Base-by-base conservation (phyloP, 1,140 invertebrate genomes). In the Microvelia longipes region DNA sequence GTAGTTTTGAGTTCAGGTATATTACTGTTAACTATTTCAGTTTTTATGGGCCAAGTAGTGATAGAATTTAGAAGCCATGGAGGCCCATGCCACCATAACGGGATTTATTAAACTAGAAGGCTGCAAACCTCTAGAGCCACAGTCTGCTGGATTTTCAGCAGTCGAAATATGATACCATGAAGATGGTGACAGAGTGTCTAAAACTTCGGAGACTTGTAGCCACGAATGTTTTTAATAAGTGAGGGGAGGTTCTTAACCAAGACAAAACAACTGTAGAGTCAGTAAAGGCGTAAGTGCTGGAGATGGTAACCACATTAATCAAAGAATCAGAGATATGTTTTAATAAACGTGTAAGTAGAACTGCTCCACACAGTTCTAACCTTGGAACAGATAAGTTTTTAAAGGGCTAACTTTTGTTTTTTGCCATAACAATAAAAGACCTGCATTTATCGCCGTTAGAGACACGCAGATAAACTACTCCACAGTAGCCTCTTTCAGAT, bases 291-390 rank as follows among this genome's bases (percentile, higher is more conserved):
- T 50, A 50, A 5, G 19, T 19, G n/a, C 19, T 50, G 35, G 5
- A 11, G 5, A 50, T 11, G 5, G 19, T 5, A 50, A 11, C 5
- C 5, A 50, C 1, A 66, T 29, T 1, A 35, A 61, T 14, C 14
- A 2, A 26, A 66, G 67, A 27, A 15, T 25, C 14, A 28, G 35
- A 24, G n/a, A 68, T 61, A 14, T 14, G n/a, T 19, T 29, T 67
- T 15, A 75, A 14, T 13, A 75, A 29, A 13, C 73, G 28, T n/a
- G 75, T 74, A 2, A 76, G 72, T 11, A 81, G 26, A 26, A 78
- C 30, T 0, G 80, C 79, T 2, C 76, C 81, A 27, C 74, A 78
- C 0, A 82, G 71, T 71, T 83, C 81, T 25, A 81, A 64, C 28
- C 79, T 15, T 5, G 80, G 76, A 70, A 80, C 74, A 5, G 80